Conservation (phyloP, 2,113 vertebrate species). For the Ardeotis arabs region DNA sequence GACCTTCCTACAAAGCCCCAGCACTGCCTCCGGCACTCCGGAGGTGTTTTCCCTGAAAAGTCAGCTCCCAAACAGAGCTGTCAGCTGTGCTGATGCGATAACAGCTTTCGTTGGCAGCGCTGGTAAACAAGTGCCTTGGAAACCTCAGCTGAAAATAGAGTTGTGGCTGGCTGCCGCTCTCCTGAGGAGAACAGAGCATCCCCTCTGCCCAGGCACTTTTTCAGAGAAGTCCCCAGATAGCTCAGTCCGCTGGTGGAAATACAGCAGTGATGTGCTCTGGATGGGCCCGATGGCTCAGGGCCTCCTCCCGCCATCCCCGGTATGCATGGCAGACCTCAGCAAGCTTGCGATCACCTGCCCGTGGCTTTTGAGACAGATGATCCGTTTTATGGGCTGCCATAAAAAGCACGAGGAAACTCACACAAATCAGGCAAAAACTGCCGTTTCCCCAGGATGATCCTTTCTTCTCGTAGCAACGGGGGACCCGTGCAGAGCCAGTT, state of each 20-base stretch:
- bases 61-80: conserved; percentile 44
- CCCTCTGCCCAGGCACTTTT: neutral
- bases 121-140: conserved; percentile 54
- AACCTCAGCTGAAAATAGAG: conserved; percentile 44
- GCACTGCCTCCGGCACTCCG: neutral
- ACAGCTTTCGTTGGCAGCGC: conserved; percentile 21
- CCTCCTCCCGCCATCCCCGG: neutral
- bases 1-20: neutral
- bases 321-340: neutral
- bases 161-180: conserved; percentile 41
- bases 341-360: neutral
- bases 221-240: neutral
- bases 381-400: neutral
- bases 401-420: neutral
- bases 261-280: neutral
- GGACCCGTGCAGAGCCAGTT: neutral
- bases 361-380: neutral
- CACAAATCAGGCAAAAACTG: conserved; percentile 23
- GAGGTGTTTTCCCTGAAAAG: neutral
- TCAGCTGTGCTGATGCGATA: neutral
- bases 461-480: neutral
- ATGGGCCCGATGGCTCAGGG: neutral
- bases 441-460: neutral
- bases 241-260: neutral
- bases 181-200: neutral